Evolutionary conservation across 2,113 vertebrate genomes (phyloP).

Genomic region (Ascaphus truei): DNA sequence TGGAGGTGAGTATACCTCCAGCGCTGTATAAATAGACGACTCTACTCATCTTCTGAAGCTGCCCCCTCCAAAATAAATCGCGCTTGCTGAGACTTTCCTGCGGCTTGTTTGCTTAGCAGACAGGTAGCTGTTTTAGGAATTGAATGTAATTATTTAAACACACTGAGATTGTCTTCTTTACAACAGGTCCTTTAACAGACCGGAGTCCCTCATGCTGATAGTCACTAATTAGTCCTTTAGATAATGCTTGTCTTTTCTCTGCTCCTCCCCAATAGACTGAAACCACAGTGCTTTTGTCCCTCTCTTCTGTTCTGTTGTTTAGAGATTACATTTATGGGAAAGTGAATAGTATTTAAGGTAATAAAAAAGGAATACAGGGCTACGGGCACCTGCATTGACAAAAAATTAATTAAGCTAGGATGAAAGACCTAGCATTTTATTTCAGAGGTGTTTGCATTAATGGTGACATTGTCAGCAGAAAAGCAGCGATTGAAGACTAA

Average conservation of each 20-base stretch:
- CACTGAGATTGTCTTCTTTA: not conserved
- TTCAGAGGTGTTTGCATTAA: not conserved
- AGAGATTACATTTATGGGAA: not conserved
- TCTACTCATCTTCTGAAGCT: too few relatives aligned
- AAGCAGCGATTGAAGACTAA: not conserved
- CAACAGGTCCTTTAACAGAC: not conserved
- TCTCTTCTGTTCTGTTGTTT: not conserved
- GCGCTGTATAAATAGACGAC: too few relatives aligned
- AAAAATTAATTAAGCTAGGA: not conserved
- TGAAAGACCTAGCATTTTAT: not conserved
- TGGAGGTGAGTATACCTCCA: too few relatives aligned
- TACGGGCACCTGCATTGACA: not conserved
- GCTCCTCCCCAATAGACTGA: not conserved
- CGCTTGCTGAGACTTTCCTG: too few relatives aligned
- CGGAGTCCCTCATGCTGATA: not conserved
- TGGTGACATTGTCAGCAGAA: not conserved
- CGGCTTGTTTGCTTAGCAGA: too few relatives aligned
- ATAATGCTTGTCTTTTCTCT: not conserved
- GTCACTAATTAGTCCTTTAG: conserved; percentile 7
- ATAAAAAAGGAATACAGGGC: not conserved
- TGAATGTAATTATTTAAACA: not conserved
- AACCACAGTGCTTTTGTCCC: not conserved
- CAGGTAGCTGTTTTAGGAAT: too few relatives aligned
- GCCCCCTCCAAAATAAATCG: too few relatives aligned
- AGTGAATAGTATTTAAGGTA: not conserved